Base-by-base conservation (phyloP, 2,797 vertebrate species). In the Erpetoichthys calabaricus region DNA sequence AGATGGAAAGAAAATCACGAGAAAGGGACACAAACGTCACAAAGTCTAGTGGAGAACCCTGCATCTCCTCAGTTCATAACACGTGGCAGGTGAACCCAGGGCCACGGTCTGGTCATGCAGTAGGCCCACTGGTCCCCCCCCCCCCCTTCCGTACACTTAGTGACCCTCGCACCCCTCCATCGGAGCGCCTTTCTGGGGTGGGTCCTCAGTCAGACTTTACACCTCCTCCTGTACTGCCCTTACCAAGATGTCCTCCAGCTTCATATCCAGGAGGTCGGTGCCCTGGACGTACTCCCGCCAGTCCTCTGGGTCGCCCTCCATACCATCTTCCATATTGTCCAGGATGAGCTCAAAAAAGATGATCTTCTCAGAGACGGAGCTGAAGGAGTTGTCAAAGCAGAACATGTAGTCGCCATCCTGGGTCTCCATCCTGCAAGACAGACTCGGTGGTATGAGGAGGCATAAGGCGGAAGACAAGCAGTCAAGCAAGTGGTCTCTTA, bases 321-420 rank as follows among this genome's bases (percentile, higher is more conserved):
- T 82, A 7, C 90, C 83, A 45, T 66, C 71, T 1, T 79, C 80
- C 90, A 97, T 91, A 65, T 99, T 96, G 83, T 98, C 96, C 73
- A 99, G 78, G 67, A 98, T 97, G 75, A 98, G 67, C 77, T 99
- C 94, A 65, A 98, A 98, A 84, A 99, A 99, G 76, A 99, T 90
- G 7, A 97, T 80, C 75, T 99, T 99, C 73, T 98, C 94, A 0
- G 93, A 97, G 67, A 98, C 75, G 1, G 87, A 70, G 64, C 94
- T 98, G 77, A 98, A 99, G 1, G 90, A 85, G 81, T 99, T 98
- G 78, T 99, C 95, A 62, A 99, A 99, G 77, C 96, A 99, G 78
- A 99, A 94, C 91, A 92, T 91, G 75, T 99, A 99, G 81, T 99
- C 96, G 50, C 96, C 94, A 6, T 91, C 89, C 68, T 91, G 86